These are phyloP conservation scores for Morinoia aosen DNA, from an alignment of 2,888 invertebrate genomes.

Conservation along the genomic window DNA sequence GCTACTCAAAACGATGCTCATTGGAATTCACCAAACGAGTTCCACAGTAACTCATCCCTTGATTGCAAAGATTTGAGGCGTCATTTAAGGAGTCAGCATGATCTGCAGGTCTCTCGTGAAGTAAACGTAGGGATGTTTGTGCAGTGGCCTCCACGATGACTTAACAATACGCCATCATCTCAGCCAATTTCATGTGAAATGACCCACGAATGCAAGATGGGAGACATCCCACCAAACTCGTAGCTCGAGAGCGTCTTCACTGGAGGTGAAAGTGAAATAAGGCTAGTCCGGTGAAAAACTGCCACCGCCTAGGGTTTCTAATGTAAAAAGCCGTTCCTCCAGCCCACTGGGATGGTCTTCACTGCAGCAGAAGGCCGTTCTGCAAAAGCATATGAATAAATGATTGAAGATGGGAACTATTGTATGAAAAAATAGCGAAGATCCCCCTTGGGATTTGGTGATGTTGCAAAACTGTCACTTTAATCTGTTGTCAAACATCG, in stretches of 20 bases:
- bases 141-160: background rate
- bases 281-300: background rate
- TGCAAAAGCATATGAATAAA: background rate
- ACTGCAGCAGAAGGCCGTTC: background rate
- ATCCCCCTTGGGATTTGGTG: background rate
- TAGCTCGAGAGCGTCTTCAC: background rate
- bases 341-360: background rate
- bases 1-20: too few species aligned
- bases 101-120: background rate
- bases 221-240: background rate
- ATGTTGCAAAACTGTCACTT: background rate
- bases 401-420: background rate
- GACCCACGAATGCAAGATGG: background rate
- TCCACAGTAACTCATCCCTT: background rate
- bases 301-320: background rate
- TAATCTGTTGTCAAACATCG: background rate
- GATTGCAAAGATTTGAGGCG: background rate
- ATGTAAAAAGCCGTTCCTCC: background rate
- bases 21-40: background rate
- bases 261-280: constrained; percentile 21
- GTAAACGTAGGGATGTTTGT: background rate
- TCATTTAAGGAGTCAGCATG: background rate
- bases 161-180: background rate
- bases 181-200: background rate
- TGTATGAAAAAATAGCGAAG: background rate